Conservation (phyloP, 2,797 vertebrate genomes). For the Aeoliscus strigatus region DNA sequence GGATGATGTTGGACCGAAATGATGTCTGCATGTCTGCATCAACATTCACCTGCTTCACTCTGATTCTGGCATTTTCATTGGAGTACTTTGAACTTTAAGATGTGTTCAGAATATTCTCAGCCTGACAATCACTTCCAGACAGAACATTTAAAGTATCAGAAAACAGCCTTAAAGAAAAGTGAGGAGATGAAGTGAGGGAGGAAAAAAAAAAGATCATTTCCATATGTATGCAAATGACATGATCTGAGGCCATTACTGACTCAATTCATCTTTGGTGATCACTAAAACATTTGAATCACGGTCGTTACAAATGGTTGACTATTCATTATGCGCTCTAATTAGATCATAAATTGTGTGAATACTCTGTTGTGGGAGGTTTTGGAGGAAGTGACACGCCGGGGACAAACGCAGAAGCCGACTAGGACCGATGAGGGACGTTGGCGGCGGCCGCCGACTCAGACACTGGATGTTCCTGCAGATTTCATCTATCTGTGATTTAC, state of each 20-base stretch:
- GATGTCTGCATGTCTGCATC: too few relatives aligned
- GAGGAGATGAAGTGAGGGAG: conserved; percentile 27
- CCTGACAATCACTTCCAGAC: conserved; percentile 17
- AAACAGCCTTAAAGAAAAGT: conserved; percentile 29
- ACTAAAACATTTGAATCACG: conserved; percentile 70
- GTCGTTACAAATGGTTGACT: conserved; percentile 70
- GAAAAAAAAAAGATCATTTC: conserved; percentile 50
- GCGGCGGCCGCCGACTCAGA: conserved; percentile 22
- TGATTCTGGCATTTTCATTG: too few relatives aligned
- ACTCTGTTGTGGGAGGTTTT: conserved; percentile 52
- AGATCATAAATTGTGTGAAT: conserved; percentile 70
- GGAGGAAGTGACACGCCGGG: conserved; percentile 51
- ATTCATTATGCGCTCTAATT: conserved; percentile 71
- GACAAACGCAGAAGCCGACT: conserved; percentile 45
- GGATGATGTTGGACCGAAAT: too few relatives aligned
- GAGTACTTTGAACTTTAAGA: conserved; percentile 1
- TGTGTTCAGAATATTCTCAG: too few relatives aligned
- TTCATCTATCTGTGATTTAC: conserved; percentile 44
- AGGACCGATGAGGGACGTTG: conserved; percentile 37
- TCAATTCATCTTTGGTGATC: conserved; percentile 69
- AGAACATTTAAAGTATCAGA: conserved; percentile 15
- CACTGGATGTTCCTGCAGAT: conserved; percentile 25
- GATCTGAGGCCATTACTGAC: conserved; percentile 64
- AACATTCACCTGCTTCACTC: too few relatives aligned
- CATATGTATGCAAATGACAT: conserved; percentile 70